Evolutionary conservation across 2,797 vertebrate species (phyloP).

Genomic region (Neosilurus hyrtlii): DNA sequence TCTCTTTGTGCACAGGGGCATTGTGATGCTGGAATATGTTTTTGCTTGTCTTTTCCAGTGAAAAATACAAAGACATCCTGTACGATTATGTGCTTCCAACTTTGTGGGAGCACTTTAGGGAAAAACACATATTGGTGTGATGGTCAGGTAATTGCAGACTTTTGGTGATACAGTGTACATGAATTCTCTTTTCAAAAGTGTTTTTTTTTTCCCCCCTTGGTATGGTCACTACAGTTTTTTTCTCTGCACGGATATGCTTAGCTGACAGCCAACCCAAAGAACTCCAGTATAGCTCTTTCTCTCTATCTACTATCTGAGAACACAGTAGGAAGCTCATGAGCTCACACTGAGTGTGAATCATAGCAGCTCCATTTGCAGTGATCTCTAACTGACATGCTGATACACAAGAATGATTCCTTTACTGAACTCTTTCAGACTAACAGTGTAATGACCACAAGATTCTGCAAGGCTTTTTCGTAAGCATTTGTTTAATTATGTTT

Average conservation of each 20-base stretch:
- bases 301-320: not conserved
- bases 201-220: no score
- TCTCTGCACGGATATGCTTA: not conserved
- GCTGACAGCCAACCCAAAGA: slow-evolving; percentile 8
- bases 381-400: not conserved
- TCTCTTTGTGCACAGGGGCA: not conserved
- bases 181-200: not conserved
- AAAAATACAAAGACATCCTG: not conserved
- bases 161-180: not conserved
- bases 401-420: not conserved
- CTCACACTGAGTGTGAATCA: slow-evolving; percentile 12
- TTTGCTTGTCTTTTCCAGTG: not conserved
- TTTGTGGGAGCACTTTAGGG: not conserved
- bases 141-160: not conserved
- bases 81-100: not conserved
- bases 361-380: not conserved
- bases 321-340: slow-evolving; percentile 15
- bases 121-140: not conserved
- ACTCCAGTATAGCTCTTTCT: not conserved
- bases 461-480: not conserved
- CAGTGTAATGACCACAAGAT: not conserved
- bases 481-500: not conserved
- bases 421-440: slow-evolving; percentile 11
- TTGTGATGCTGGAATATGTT: not conserved
- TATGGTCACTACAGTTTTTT: not conserved